Evolutionary conservation across 1,140 invertebrate species (phyloP).

Genomic region (Phortica variegata): DNA sequence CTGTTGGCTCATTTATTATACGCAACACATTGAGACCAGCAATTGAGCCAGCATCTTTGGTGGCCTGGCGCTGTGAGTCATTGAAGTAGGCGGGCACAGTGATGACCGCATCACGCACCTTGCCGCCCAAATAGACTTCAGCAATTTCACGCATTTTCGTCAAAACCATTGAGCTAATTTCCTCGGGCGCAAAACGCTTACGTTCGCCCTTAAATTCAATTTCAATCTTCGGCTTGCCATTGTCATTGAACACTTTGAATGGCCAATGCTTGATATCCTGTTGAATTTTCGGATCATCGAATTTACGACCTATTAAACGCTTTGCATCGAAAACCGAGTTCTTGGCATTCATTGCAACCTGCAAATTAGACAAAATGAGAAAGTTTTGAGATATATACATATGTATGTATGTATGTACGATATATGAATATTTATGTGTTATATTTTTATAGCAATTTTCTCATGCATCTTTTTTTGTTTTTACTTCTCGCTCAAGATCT

Average conservation of each 20-base stretch:
- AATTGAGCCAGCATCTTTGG: constrained; percentile 76
- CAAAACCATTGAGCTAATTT: constrained; percentile 85
- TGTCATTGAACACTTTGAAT: constrained; percentile 70
- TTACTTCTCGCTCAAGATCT: too few species aligned
- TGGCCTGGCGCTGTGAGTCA: constrained; percentile 68
- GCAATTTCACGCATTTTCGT: constrained; percentile 75
- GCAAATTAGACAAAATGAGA: constrained; percentile 17
- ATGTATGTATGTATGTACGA: not conserved
- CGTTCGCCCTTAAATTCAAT: constrained; percentile 75
- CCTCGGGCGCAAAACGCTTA: constrained; percentile 79
- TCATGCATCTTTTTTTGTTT: not conserved
- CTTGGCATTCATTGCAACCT: constrained; percentile 78
- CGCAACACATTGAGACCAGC: constrained; percentile 78
- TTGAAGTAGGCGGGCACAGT: constrained; percentile 73
- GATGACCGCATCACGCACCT: constrained; percentile 67
- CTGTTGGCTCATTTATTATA: constrained; percentile 80
- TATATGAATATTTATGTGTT: not conserved
- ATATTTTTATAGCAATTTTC: not conserved
- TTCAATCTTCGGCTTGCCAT: constrained; percentile 73
- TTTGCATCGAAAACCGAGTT: constrained; percentile 87
- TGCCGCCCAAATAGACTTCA: constrained; percentile 61
- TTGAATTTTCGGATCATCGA: constrained; percentile 74
- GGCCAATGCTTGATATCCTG: constrained; percentile 79
- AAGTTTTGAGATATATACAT: not conserved
- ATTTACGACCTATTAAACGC: constrained; percentile 74